Percentiles rank a stretch among this genome's conserved stretches.
Conservation (phyloP, 2,113 vertebrate genomes). For the Halcyon senegalensis region DNA sequence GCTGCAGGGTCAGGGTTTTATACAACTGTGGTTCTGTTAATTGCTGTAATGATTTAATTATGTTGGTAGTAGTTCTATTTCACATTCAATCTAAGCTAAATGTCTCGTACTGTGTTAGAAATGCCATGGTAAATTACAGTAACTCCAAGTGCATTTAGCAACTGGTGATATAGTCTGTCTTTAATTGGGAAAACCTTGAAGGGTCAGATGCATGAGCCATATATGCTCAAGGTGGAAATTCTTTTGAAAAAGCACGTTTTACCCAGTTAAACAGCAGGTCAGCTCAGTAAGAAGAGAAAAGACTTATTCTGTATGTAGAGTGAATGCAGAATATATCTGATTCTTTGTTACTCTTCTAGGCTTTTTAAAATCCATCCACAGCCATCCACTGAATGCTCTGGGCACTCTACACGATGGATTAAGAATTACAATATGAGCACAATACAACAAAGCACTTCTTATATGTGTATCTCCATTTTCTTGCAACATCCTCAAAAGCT, state of each 20-base stretch:
- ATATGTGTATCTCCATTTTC: background rate
- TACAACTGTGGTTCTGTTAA: background rate
- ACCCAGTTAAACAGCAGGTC: background rate
- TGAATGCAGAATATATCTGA: background rate
- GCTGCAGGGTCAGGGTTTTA: background rate
- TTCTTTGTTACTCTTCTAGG: background rate
- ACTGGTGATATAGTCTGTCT: background rate
- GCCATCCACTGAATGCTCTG: background rate
- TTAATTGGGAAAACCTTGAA: conserved; percentile 31
- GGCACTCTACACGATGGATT: background rate
- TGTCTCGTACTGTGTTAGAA: background rate
- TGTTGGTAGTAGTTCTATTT: background rate
- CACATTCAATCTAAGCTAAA: background rate
- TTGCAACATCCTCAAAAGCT: background rate
- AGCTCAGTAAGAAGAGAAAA: background rate
- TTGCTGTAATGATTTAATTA: background rate
- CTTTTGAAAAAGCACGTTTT: background rate
- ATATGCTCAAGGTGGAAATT: background rate
- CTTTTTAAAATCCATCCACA: background rate
- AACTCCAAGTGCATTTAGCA: background rate
- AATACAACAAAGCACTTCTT: background rate
- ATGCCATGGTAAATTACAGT: background rate
- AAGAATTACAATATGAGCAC: background rate
- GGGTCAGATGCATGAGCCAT: background rate
- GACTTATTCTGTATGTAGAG: background rate